These are phyloP conservation scores for Hemicrepidius hirtus DNA, from an alignment of 2,888 invertebrate genomes.

Conservation along the genomic window DNA sequence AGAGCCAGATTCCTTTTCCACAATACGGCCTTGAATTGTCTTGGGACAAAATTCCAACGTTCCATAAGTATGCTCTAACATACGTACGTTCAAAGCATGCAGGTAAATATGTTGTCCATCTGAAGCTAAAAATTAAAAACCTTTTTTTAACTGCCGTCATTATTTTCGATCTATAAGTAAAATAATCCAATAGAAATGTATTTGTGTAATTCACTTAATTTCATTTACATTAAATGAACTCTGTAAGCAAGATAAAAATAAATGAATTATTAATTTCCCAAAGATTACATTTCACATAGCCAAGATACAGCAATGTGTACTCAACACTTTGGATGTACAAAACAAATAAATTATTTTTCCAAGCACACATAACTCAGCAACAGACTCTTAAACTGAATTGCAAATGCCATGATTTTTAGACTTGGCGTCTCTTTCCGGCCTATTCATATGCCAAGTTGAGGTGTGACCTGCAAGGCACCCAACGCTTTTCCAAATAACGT, in stretches of 20 bases:
- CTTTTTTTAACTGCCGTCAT: no score
- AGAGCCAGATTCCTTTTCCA: slow-evolving; percentile 91
- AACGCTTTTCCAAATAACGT: no score
- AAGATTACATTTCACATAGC: slow-evolving; percentile 58
- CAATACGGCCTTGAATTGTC: slow-evolving; percentile 82
- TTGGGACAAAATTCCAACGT: slow-evolving; percentile 85
- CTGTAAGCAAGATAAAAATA: background rate
- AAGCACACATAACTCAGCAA: no score
- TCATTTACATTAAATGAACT: background rate
- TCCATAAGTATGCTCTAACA: slow-evolving; percentile 91
- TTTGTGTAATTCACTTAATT: slow-evolving; percentile 18
- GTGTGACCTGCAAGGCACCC: no score
- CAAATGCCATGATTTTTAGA: no score
- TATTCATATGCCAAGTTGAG: no score
- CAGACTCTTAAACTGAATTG: no score
- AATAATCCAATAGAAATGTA: no score
- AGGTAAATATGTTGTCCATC: slow-evolving; percentile 96
- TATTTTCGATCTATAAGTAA: no score
- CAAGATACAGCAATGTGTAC: slow-evolving; percentile 56
- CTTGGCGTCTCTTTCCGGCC: no score
- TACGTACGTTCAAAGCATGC: slow-evolving; percentile 91
- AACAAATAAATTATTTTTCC: background rate
- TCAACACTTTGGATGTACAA: slow-evolving; percentile 61
- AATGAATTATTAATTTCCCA: slow-evolving; percentile 54
- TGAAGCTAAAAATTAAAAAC: slow-evolving; percentile 76